Percentiles rank a stretch among this genome's conserved stretches.
These are phyloP conservation scores for Enhydra lutris DNA, from an alignment of 2,113 vertebrate species.

Conservation along the genomic window DNA sequence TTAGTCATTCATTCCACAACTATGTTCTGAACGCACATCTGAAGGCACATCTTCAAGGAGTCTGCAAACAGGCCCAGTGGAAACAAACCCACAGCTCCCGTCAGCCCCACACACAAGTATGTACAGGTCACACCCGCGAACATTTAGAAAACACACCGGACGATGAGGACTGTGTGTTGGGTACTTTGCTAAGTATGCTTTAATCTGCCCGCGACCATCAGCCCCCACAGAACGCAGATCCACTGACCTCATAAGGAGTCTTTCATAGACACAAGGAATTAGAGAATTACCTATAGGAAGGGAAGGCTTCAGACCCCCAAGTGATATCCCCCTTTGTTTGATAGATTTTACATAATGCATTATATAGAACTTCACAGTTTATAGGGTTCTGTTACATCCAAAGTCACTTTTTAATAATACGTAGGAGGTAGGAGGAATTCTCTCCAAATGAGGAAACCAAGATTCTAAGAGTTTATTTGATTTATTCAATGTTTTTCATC, in stretches of 20 bases:
- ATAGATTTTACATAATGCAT: neutral
- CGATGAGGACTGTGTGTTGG: neutral
- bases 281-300: neutral
- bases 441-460: neutral
- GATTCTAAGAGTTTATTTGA: neutral
- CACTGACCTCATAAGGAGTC: neutral
- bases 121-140: neutral
- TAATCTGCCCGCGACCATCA: fast-evolving
- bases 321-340: neutral
- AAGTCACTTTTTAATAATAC: neutral
- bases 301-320: neutral
- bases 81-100: neutral
- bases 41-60: neutral
- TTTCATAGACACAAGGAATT: neutral
- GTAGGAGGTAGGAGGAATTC: neutral
- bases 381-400: neutral
- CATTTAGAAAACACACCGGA: neutral
- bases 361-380: neutral
- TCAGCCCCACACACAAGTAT: neutral
- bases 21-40: no score
- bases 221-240: neutral
- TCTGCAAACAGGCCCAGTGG: neutral
- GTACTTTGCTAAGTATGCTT: neutral
- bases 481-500: neutral
- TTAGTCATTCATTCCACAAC: neutral